phyloP scores from a whole-genome alignment of 1,140 invertebrate genomes.

The Lordiphosa mommai region DNA sequence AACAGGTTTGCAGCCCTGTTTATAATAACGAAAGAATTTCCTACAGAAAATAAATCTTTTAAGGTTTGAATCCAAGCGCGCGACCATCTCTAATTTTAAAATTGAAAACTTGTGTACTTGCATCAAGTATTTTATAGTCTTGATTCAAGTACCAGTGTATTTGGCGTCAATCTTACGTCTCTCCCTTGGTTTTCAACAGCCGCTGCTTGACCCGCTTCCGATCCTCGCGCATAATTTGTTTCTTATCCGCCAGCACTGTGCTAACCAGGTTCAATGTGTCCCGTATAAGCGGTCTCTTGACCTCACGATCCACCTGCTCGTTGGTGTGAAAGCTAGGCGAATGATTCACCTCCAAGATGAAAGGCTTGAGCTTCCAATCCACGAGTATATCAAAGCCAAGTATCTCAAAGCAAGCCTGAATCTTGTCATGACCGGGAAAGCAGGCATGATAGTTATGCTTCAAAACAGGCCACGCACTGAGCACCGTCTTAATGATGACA shows the following conservation, averaged over 20 bases:
- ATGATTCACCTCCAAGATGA: slow-evolving; percentile 93
- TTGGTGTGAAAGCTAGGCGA: slow-evolving; percentile 95
- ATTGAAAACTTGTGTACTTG: no score
- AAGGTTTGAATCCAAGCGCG: no score
- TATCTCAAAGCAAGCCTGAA: slow-evolving; percentile 93
- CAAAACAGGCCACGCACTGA: slow-evolving; percentile 90
- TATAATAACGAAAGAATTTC: no score
- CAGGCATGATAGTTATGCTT: slow-evolving; percentile 93
- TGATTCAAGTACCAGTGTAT: no score
- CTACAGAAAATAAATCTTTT: no score
- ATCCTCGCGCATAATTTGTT: slow-evolving; percentile 87
- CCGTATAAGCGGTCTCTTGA: slow-evolving; percentile 89
- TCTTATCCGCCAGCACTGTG: slow-evolving; percentile 88
- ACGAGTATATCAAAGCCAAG: slow-evolving; percentile 93
- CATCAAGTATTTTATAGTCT: no score
- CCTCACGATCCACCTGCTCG: slow-evolving; percentile 89
- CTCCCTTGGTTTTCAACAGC: slow-evolving; percentile 81
- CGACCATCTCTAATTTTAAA: no score
- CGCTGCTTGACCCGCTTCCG: slow-evolving; percentile 84
- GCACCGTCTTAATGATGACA: slow-evolving; percentile 93
- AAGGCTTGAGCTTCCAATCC: slow-evolving; percentile 91
- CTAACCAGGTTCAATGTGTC: slow-evolving; percentile 93
- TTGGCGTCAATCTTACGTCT: slow-evolving; percentile 38
- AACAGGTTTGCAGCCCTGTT: no score
- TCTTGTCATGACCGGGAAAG: slow-evolving; percentile 91